Evolutionary conservation across 2,797 vertebrate genomes (phyloP).

Genomic region (Lepidocolaptes lacrymiger): DNA sequence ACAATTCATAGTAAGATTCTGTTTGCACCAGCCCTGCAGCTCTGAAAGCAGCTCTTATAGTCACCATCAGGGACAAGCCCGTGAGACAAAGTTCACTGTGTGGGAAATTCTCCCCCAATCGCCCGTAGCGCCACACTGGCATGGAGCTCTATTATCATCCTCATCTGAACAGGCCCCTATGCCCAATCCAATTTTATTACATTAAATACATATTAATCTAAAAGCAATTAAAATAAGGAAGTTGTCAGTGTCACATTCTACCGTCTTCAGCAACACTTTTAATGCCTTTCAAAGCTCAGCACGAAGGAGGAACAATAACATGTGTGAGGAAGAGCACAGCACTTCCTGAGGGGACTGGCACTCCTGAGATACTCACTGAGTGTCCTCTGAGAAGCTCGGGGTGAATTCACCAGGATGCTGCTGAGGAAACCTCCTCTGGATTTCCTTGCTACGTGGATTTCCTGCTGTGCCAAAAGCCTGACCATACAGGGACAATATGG

Average conservation of each 20-base stretch:
- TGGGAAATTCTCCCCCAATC: slow-evolving; percentile 35
- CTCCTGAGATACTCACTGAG: no score
- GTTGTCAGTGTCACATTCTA: slow-evolving; percentile 32
- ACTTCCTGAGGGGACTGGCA: neutral
- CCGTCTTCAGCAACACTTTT: neutral
- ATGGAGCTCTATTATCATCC: slow-evolving; percentile 37
- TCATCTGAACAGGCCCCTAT: slow-evolving; percentile 52
- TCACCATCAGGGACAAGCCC: neutral
- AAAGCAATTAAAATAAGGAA: slow-evolving; percentile 45
- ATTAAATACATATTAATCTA: slow-evolving; percentile 61
- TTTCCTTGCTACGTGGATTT: neutral
- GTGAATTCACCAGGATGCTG: neutral
- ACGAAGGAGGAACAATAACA: neutral
- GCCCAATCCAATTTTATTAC: slow-evolving; percentile 56
- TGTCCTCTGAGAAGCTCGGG: neutral
- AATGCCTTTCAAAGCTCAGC: neutral
- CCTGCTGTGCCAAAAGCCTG: slow-evolving; percentile 1
- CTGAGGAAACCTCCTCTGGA: neutral
- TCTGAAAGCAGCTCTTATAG: slow-evolving; percentile 53
- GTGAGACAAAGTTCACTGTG: slow-evolving; percentile 18
- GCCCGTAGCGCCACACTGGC: neutral
- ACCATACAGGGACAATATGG: neutral
- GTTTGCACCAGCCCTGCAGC: neutral
- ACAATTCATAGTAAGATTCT: slow-evolving; percentile 16
- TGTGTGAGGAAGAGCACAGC: neutral